These are phyloP conservation scores for Notamacropus eugenii DNA, from an alignment of 2,797 vertebrate species.

Conservation along the genomic window DNA sequence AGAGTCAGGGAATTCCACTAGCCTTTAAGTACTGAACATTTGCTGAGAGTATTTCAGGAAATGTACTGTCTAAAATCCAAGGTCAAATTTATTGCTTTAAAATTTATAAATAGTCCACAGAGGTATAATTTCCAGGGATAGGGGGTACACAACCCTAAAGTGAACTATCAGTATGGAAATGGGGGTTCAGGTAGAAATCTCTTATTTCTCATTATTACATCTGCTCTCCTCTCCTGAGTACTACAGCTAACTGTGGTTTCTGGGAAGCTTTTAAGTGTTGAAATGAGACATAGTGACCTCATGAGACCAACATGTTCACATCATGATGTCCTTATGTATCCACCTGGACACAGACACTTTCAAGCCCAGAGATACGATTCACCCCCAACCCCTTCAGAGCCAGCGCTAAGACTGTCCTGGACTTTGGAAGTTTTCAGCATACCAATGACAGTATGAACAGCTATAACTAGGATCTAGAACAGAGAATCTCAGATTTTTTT, in stretches of 20 bases:
- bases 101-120: not conserved
- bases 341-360: not conserved
- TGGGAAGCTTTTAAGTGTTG: not conserved
- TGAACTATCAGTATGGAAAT: not conserved
- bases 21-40: not conserved
- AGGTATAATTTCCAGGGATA: not conserved
- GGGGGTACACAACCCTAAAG: not conserved
- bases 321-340: not conserved
- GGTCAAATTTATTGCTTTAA: not conserved
- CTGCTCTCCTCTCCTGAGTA: not conserved
- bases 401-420: not conserved
- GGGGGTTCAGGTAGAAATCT: not conserved
- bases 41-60: conserved; percentile 15
- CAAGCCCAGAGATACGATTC: not conserved
- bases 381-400: not conserved
- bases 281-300: not conserved
- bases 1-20: not conserved
- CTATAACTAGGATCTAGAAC: not conserved
- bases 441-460: not conserved
- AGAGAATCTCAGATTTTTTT: not conserved
- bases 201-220: not conserved
- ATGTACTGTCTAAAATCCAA: not conserved
- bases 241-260: not conserved
- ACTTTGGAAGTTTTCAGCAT: not conserved
- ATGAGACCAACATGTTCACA: not conserved